Evolutionary conservation across 2,888 invertebrate species (phyloP), one percentile per base, ranked within the genome.

Genomic region (Cheilosia vulpina): DNA sequence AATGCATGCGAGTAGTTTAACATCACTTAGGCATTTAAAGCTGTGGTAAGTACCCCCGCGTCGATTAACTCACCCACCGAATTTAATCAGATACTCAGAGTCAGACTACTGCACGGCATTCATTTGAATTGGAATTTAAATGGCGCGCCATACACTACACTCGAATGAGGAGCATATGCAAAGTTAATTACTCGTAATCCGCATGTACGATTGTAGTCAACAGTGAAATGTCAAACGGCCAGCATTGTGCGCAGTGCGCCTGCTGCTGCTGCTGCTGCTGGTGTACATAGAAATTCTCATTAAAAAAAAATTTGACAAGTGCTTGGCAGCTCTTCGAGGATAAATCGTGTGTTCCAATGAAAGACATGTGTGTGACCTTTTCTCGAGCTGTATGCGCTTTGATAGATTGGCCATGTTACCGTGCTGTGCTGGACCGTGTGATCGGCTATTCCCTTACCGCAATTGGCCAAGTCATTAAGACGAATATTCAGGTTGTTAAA

Each of bases 211-310:
- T 58, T 75, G 71, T 66, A 47, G 17, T 52, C 52, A 21, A n/a
- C 53, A 57, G 45, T 53, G 81, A 85, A 85, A 85, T 85, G 85
- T 85, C 85, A 85, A 85, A 81, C 72, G 81, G 65, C 31, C 66
- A 76, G 21, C 76, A 41, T 63, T 17, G 47, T 17, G 31, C 17
- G 43, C 55, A 15, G 55, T 65, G 45, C 43, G 50, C 27, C 38
- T 24, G 50, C 31, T 31, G 38, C 9, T 31, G 9, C 9, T 31
- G 9, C 9, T 31, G 31, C 31, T 27, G 27, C 27, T 31, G 31
- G 31, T 9, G 34, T 41, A 38, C 27, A 41, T 41, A 52, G 52
- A 62, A 81, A 72, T 72, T 81, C 81, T 81, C 85, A 85, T 85
- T 85, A 81, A 85, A 52, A 77, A 31, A 31, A 31, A 72, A 81